phyloP scores from a whole-genome alignment of 2,113 vertebrate species.

The Apodemus sylvaticus region DNA sequence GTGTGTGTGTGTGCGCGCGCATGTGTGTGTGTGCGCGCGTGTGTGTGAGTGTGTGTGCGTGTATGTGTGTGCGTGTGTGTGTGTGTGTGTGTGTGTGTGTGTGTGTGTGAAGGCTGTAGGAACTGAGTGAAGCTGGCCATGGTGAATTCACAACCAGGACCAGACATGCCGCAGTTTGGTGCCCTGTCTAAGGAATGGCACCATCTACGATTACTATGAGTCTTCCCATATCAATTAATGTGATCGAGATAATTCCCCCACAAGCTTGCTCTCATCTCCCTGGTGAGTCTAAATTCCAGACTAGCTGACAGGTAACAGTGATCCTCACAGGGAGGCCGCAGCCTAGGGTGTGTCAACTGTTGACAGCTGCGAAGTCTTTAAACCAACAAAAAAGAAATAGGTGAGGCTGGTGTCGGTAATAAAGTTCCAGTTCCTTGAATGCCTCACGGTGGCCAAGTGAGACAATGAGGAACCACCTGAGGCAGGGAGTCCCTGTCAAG shows the following conservation, averaged over 20 bases:
- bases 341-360: neutral
- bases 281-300: neutral
- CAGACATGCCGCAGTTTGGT: no score
- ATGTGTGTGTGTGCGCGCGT: no score
- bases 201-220: no score
- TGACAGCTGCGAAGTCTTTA: neutral
- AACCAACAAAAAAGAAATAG: no score
- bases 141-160: neutral
- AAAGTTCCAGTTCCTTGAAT: neutral
- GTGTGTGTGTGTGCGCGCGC: no score
- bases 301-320: neutral
- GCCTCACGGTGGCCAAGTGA: no score
- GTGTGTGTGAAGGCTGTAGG: neutral
- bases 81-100: no score
- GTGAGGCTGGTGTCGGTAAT: neutral
- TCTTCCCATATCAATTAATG: neutral
- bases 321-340: neutral
- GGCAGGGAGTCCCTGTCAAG: no score
- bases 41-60: no score
- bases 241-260: no score
- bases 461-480: neutral
- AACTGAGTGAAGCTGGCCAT: neutral
- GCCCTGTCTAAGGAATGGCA: neutral
- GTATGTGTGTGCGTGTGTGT: no score
- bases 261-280: neutral